These are phyloP conservation scores for Heliangelus exortis DNA, from an alignment of 2,797 vertebrate species.

Conservation along the genomic window DNA sequence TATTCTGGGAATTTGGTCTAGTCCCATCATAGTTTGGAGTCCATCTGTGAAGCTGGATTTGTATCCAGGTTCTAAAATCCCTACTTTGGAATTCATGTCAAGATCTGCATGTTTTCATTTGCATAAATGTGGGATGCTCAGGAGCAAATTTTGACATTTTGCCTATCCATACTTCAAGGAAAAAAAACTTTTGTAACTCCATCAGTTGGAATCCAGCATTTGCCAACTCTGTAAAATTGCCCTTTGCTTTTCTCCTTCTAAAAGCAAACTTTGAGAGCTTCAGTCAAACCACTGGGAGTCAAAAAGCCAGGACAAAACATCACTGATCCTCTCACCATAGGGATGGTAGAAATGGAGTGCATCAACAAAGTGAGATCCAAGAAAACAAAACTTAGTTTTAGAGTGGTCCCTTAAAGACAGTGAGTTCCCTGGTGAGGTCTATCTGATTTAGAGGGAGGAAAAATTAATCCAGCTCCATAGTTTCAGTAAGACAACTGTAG, in stretches of 20 bases:
- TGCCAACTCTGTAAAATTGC: neutral
- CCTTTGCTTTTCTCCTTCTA: neutral
- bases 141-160: neutral
- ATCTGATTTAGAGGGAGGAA: constrained; percentile 33
- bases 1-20: neutral
- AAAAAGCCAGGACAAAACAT: neutral
- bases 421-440: constrained; percentile 50
- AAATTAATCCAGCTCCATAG: constrained; percentile 42
- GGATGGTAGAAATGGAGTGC: neutral
- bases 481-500: constrained; percentile 28
- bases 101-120: neutral
- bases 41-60: neutral
- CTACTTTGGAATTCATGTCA: neutral
- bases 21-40: neutral
- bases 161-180: neutral
- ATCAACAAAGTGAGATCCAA: neutral
- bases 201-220: neutral
- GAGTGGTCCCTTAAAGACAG: constrained; percentile 65
- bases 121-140: neutral
- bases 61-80: neutral
- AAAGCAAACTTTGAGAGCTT: neutral
- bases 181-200: neutral
- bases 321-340: neutral
- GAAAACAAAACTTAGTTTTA: constrained; percentile 40
- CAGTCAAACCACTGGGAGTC: neutral